A percentile compares a stretch with the other conserved stretches of the same genome.
Evolutionary conservation across 1,140 invertebrate species (phyloP).

Genomic region (Cydia pomonella): DNA sequence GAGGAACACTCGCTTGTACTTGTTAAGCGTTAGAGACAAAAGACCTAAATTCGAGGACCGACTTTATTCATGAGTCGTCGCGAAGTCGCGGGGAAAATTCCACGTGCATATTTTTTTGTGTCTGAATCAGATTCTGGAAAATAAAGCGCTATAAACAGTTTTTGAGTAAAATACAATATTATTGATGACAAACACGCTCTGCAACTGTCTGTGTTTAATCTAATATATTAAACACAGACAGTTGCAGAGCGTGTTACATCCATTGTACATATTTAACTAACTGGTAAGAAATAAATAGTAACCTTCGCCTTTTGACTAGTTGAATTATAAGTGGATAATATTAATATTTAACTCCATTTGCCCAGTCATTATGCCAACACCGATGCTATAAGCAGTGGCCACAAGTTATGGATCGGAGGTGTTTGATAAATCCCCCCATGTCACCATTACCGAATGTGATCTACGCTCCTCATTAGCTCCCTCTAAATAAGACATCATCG

Average conservation of each 20-base stretch:
- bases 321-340: constrained; percentile 55
- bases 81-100: background rate
- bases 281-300: constrained; percentile 19
- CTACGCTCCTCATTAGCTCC: constrained; percentile 74
- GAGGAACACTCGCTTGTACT: background rate
- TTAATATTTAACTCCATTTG: constrained; percentile 68
- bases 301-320: constrained; percentile 25
- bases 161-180: background rate
- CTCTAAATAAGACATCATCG: constrained; percentile 73
- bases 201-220: background rate
- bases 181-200: background rate
- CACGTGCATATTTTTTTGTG: background rate
- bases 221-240: too few relatives aligned
- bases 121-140: background rate
- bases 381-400: constrained; percentile 68
- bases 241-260: too few relatives aligned
- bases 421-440: constrained; percentile 72
- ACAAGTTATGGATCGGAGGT: constrained; percentile 75
- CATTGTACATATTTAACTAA: constrained; percentile 4
- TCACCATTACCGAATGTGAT: constrained; percentile 76
- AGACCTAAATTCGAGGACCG: constrained; percentile 45
- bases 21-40: background rate
- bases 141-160: background rate
- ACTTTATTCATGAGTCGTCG: constrained; percentile 49
- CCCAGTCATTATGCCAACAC: constrained; percentile 76